Base-by-base conservation (phyloP, 2,113 vertebrate species). In the Nymphicus hollandicus region DNA sequence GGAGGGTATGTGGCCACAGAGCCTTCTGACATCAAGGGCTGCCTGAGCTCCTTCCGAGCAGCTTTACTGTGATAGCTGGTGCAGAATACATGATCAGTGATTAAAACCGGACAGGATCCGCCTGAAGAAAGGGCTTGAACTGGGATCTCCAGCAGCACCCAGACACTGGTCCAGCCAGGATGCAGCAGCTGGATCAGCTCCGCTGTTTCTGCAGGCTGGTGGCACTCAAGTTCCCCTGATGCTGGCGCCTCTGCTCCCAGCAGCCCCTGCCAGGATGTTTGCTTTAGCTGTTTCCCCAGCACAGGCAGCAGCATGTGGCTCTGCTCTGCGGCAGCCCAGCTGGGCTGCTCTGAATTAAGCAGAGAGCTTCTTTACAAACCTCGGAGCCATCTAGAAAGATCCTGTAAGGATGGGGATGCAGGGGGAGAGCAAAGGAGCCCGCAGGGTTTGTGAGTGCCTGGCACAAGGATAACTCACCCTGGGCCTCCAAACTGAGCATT, bases 1-100 rank as follows among this genome's bases (percentile, higher is more conserved):
- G 56, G 49, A 43, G 16, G 29, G 33, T 2, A 8, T 0, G 0
- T 10, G 65, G 39, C 39, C 18, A 10, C 0, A 0, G 53, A 89
- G n/a, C 37, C 37, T 52, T 25, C 52, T 1, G 1, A 41, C 69
- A 49, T 0, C 70, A n/a, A 35, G 61, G n/a, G 14, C 69, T 71
- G 69, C 22, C 5, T 55, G 58, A 33, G 37, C 39, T 70, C 53
- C 68, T 91, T 35, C 49, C 70, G 24, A 6, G 41, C 20, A 55
- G 72, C 8, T 31, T 70, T 22, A 10, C 44, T 52, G 46, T 16
- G 37, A 31, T 1, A 6, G 5, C 5, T 60, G 28, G 44, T 65
- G 83, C 1, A 1, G 33, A 37, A 28, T 20, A 33, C 87, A 41
- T 4, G 20, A 53, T 39, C 17, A 17, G 33, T 41, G 68, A 41